These are phyloP conservation scores for Sebastes kiyomatsui DNA, from an alignment of 2,797 vertebrate genomes.

Conservation along the genomic window DNA sequence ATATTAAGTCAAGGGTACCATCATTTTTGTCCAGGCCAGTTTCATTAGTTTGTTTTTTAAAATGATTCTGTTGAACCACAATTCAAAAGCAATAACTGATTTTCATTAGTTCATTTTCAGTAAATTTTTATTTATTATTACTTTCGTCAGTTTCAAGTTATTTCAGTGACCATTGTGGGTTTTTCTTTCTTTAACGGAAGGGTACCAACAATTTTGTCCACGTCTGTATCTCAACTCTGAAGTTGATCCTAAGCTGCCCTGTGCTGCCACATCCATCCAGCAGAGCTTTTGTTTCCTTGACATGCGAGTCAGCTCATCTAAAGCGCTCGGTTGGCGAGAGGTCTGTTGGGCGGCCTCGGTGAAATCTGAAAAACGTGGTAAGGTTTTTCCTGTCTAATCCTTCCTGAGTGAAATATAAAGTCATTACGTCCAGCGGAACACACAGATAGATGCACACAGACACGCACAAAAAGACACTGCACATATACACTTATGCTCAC, in stretches of 20 bases:
- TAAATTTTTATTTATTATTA: too few relatives aligned
- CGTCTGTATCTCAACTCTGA: background rate
- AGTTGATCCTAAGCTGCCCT: constrained; percentile 24
- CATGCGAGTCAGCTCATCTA: background rate
- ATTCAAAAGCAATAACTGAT: too few relatives aligned
- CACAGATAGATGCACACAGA: background rate
- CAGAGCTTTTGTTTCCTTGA: constrained; percentile 16
- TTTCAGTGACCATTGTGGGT: too few relatives aligned
- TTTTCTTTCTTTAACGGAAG: too few relatives aligned
- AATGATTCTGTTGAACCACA: too few relatives aligned
- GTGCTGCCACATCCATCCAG: background rate
- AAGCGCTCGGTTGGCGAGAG: background rate
- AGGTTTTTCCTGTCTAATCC: constrained; percentile 7
- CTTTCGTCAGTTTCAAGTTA: too few relatives aligned
- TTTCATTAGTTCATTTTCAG: too few relatives aligned
- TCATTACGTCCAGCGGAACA: background rate
- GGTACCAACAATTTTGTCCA: too few relatives aligned
- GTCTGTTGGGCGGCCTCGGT: background rate
- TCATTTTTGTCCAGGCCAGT: too few relatives aligned
- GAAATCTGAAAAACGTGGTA: constrained; percentile 1
- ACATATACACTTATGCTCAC: background rate
- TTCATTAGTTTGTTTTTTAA: too few relatives aligned
- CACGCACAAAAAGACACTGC: background rate
- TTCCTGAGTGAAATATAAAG: constrained; percentile 17
- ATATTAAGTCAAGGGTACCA: too few relatives aligned